Evolutionary conservation across 2,888 invertebrate species (phyloP).

Genomic region (Strigamia maritima): DNA sequence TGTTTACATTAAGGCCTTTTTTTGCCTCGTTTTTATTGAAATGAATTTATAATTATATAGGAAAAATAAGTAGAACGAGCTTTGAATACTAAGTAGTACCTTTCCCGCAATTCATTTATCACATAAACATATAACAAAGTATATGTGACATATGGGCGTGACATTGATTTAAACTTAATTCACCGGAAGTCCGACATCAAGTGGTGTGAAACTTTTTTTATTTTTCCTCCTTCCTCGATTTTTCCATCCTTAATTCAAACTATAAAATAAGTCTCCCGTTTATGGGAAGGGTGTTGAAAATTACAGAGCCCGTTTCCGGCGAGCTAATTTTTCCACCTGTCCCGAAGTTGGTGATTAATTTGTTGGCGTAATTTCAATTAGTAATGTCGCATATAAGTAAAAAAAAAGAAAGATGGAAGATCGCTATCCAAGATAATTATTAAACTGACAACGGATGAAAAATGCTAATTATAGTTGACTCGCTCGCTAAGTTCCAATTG

Average conservation of each 20-base stretch:
- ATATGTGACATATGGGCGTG: constrained; percentile 10
- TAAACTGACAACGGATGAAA: neutral
- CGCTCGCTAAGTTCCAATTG: neutral
- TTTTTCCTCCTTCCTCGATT: neutral
- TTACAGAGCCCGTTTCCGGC: neutral
- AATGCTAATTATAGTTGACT: neutral
- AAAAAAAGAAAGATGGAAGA: neutral
- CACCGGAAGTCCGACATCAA: neutral
- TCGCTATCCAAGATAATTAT: neutral
- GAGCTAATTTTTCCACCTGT: neutral
- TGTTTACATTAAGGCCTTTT: no score
- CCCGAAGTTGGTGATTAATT: neutral
- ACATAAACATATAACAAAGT: neutral
- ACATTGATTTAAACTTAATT: neutral
- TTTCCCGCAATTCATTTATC: neutral
- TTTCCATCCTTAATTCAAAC: neutral
- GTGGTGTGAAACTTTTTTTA: neutral
- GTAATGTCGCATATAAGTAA: neutral
- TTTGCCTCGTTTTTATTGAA: no score
- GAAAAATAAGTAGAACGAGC: no score
- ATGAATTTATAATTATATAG: no score
- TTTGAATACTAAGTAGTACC: no score
- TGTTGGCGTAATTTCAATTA: neutral
- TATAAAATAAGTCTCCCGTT: no score
- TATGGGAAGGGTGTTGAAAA: no score